phyloP scores from a whole-genome alignment of 2,797 vertebrate genomes.

The Sarcoramphus papa region DNA sequence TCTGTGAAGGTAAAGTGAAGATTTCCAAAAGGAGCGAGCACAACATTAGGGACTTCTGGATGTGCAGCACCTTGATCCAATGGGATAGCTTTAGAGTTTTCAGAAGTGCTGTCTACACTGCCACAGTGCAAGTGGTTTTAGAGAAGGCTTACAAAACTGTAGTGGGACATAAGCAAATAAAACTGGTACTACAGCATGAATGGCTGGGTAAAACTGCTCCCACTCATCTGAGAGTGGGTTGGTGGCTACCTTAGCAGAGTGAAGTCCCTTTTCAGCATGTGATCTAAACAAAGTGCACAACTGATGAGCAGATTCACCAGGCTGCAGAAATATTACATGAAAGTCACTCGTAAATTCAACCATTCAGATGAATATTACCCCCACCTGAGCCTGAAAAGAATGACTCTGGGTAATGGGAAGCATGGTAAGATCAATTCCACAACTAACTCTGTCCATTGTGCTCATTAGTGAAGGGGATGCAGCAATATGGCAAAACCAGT shows the following conservation, averaged over 20 bases:
- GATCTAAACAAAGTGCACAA: neutral
- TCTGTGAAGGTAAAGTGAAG: neutral
- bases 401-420: neutral
- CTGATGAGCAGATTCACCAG: neutral
- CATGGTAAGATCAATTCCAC: neutral
- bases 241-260: neutral
- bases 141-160: neutral
- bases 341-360: neutral
- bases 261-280: neutral
- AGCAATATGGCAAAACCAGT: conserved; percentile 81
- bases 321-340: neutral
- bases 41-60: neutral
- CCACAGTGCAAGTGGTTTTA: neutral
- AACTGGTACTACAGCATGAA: neutral
- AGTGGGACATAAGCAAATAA: neutral
- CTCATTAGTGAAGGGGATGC: conserved; percentile 84
- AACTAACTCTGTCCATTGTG: conserved; percentile 51
- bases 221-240: neutral
- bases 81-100: neutral
- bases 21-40: neutral
- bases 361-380: neutral
- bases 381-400: neutral
- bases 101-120: neutral
- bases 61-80: neutral
- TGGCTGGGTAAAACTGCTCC: neutral